Base-by-base conservation (phyloP, 1,140 invertebrate species). In the Zaprionus nigranus region DNA sequence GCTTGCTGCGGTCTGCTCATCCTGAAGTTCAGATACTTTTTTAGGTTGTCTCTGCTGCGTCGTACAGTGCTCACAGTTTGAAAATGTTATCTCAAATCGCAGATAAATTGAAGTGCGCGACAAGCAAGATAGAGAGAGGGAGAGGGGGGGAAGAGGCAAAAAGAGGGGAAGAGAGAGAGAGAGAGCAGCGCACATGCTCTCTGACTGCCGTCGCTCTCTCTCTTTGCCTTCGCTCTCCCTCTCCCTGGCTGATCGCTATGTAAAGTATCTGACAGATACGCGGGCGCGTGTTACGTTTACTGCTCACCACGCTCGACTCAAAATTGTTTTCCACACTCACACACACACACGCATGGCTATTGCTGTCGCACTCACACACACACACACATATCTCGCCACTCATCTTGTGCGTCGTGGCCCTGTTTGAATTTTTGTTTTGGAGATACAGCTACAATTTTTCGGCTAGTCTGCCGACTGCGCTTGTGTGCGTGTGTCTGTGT, bases 381-480 rank as follows among this genome's bases (percentile, higher is more conserved):
- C 65, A 53, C 24, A 5, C 43, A 53, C 24, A 5, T 12, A 13
- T 11, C 68, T 20, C 54, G 40, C 24, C 28, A 58, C 62, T 53
- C 36, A 56, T 30, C n/a, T 51, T 46, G 53, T 66, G 70, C 69
- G 63, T 66, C 75, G 70, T 73, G 68, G 58, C 56, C n/a, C 56
- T 30, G 68, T 59, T 73, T 77, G 69, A 77, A 77, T 76, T 38
- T 38, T 76, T 74, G 49, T 69, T 82, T 90, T 78, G 70, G 75
- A 90, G 78, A 85, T 84, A 90, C 82, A 68, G 65, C 74, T 76
- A 84, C 66, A 86, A 86, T 73, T 81, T 90, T 87, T 78, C 71
- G 83, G 66, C 46, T 70, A 77, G 56, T 74, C 56, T 72, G 36
- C 36, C 36, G 12, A 38, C 36, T 15, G 13, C 13, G 26, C 30